Percentiles rank a stretch among this genome's conserved stretches.
phyloP scores from a whole-genome alignment of 2,888 invertebrate genomes.

The Smittia aterrima region DNA sequence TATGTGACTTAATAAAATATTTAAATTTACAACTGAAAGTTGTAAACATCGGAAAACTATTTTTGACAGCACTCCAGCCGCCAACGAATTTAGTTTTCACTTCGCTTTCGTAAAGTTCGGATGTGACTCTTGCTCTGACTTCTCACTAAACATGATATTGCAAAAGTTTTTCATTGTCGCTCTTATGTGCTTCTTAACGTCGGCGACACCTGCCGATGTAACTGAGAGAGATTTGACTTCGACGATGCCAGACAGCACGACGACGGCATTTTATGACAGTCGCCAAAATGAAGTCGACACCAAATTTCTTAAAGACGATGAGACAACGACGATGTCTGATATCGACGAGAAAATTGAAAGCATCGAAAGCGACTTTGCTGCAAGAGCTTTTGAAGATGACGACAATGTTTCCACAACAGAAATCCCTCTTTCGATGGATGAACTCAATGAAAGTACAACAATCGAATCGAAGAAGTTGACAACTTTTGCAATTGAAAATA shows the following conservation, averaged over 20 bases:
- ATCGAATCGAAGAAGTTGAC: neutral
- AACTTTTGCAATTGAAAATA: neutral
- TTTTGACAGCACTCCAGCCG: neutral
- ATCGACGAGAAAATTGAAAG: neutral
- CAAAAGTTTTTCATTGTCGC: neutral
- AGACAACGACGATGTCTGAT: neutral
- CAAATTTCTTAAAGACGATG: neutral
- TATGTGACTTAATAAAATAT: neutral
- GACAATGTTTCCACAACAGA: neutral
- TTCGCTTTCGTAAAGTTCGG: neutral
- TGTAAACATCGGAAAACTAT: neutral
- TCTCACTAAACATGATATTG: neutral
- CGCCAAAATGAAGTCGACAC: constrained; percentile 1
- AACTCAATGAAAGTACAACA: neutral
- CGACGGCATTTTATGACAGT: neutral
- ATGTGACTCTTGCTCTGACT: neutral
- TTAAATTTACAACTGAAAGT: neutral
- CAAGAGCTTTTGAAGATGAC: neutral
- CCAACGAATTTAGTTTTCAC: neutral
- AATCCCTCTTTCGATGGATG: neutral
- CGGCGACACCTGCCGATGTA: neutral
- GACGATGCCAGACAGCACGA: neutral
- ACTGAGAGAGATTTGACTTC: neutral
- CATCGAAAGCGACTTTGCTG: neutral
- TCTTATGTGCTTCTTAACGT: neutral